These are phyloP conservation scores for Saccostrea glomerata DNA, from an alignment of 1,140 invertebrate species.

Conservation along the genomic window DNA sequence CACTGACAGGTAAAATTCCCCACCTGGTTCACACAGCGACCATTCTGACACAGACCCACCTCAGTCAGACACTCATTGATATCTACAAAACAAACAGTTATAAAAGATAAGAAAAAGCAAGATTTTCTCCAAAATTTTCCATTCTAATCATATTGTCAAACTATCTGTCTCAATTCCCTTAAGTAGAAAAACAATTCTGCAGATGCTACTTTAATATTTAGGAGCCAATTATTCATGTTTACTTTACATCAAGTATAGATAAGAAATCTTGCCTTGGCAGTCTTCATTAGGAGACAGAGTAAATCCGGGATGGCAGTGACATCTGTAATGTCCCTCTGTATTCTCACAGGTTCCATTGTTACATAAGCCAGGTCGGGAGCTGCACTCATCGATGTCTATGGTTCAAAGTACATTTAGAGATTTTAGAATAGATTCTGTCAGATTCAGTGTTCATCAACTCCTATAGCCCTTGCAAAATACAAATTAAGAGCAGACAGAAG, in stretches of 20 bases:
- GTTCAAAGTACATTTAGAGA: neutral
- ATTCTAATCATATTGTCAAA: neutral
- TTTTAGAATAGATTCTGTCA: neutral
- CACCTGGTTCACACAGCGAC: slow-evolving; percentile 81
- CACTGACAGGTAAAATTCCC: slow-evolving; percentile 77
- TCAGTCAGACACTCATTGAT: slow-evolving; percentile 88
- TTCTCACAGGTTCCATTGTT: slow-evolving; percentile 88
- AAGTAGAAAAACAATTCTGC: too few relatives aligned
- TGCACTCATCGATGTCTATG: slow-evolving; percentile 86
- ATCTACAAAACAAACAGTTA: slow-evolving; percentile 72
- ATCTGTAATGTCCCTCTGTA: slow-evolving; percentile 89
- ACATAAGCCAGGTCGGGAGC: slow-evolving; percentile 84
- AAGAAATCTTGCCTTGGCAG: slow-evolving; percentile 79
- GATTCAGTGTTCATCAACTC: too few relatives aligned
- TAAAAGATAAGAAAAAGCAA: neutral
- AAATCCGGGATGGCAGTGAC: slow-evolving; percentile 89
- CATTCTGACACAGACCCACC: slow-evolving; percentile 83
- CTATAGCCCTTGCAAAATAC: too few relatives aligned
- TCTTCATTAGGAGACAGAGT: slow-evolving; percentile 83
- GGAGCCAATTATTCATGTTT: too few relatives aligned
- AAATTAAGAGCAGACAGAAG: too few relatives aligned
- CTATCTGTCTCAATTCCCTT: too few relatives aligned
- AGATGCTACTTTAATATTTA: too few relatives aligned
- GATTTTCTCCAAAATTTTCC: neutral
- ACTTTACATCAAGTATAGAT: too few relatives aligned